Evolutionary conservation across 2,113 vertebrate genomes (phyloP).

Genomic region (Pholis gunnellus): DNA sequence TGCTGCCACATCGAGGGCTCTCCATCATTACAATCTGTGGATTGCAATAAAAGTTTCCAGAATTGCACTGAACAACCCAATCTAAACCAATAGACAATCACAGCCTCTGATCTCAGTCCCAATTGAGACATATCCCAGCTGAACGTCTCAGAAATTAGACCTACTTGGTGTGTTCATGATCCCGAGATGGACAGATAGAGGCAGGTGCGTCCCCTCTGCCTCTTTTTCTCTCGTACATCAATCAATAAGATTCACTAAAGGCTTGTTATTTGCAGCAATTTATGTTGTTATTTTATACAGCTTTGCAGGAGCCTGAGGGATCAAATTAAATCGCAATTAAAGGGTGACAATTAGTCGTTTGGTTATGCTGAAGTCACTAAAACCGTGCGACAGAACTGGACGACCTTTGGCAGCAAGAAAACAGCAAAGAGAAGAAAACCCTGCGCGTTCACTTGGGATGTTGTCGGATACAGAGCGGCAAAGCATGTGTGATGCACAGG

Average conservation of each 20-base stretch:
- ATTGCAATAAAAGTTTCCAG: conserved; percentile 78
- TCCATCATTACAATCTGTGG: conserved; percentile 82
- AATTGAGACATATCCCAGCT: conserved; percentile 74
- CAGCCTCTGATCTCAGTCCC: conserved; percentile 77
- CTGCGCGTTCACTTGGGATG: conserved; percentile 14
- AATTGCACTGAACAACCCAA: conserved; percentile 74
- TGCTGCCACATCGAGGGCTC: conserved; percentile 75
- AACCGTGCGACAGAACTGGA: conserved; percentile 27
- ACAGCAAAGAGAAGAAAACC: conserved; percentile 7
- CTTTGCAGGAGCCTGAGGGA: conserved; percentile 18
- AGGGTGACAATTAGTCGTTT: conserved; percentile 54
- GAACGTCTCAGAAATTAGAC: conserved; percentile 72
- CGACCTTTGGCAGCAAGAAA: conserved; percentile 48
- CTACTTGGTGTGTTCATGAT: conserved; percentile 63
- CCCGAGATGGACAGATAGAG: conserved; percentile 66
- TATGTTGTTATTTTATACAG: conserved; percentile 51
- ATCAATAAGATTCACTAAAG: conserved; percentile 50
- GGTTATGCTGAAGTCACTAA: conserved; percentile 38
- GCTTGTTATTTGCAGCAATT: conserved; percentile 36
- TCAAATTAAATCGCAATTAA: conserved; percentile 43
- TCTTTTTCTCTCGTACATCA: background rate
- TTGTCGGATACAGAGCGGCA: conserved; percentile 3
- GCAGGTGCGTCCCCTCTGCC: conserved; percentile 41
- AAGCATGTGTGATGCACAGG: background rate
- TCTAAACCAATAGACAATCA: conserved; percentile 74